These are phyloP conservation scores for Calidris pugnax DNA, from an alignment of 2,113 vertebrate genomes.

Conservation along the genomic window DNA sequence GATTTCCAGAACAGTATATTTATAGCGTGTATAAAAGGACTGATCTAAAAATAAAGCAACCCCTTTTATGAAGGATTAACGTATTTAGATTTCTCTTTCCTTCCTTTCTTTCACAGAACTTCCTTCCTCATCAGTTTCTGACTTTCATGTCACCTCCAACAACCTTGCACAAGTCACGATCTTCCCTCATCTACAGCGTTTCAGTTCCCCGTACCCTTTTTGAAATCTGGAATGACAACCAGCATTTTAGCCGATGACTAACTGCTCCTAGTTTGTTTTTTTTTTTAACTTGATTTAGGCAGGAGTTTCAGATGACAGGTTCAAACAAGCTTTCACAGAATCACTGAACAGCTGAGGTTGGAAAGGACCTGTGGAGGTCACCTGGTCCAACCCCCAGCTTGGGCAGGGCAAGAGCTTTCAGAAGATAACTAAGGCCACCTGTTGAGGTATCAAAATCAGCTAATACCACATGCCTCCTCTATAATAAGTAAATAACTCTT, in stretches of 20 bases:
- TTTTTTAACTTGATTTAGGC: neutral
- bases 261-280: neutral
- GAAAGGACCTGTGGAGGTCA: neutral
- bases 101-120: constrained; percentile 1
- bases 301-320: neutral
- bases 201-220: neutral
- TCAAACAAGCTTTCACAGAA: neutral
- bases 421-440: neutral
- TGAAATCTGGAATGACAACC: neutral
- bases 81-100: neutral
- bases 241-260: neutral
- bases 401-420: neutral
- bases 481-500: neutral
- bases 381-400: neutral
- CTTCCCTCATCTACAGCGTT: neutral
- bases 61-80: neutral
- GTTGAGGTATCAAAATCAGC: neutral
- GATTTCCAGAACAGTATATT: neutral
- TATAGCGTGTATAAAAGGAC: neutral
- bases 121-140: neutral
- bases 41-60: constrained; percentile 12
- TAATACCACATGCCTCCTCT: neutral
- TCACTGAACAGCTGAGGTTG: neutral
- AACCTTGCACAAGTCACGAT: neutral
- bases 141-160: neutral